A percentile compares a stretch with the other conserved stretches of the same genome.
Evolutionary conservation across 1,140 invertebrate species (phyloP).

Genomic region (Drosophila malerkotliana): DNA sequence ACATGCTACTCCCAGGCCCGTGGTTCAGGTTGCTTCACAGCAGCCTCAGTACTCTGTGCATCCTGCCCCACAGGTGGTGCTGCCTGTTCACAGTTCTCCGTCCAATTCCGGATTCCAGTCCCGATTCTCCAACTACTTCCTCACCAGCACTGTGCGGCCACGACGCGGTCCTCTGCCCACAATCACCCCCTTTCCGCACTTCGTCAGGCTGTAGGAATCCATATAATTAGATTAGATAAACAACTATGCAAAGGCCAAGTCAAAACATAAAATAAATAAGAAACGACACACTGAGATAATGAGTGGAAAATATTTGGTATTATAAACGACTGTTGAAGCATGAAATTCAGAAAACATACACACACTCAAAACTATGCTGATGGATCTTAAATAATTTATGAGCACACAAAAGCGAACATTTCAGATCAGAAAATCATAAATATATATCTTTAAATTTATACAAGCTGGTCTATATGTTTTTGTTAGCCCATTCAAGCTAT

Average conservation of each 20-base stretch:
- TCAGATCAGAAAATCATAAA: conserved; percentile 9
- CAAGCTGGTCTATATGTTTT: conserved; percentile 13
- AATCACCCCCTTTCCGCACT: conserved; percentile 67
- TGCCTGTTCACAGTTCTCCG: conserved; percentile 2
- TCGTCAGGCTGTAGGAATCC: conserved; percentile 52
- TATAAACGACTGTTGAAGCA: conserved; percentile 38
- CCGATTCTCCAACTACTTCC: conserved; percentile 61
- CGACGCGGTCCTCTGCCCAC: conserved; percentile 68
- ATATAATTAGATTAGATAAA: conserved; percentile 62
- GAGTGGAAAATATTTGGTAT: conserved; percentile 45
- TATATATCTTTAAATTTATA: conserved; percentile 1
- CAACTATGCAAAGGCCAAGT: conserved; percentile 27
- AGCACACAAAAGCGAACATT: conserved; percentile 28
- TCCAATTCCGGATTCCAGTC: conserved; percentile 14
- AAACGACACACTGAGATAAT: conserved; percentile 36
- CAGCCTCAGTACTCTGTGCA: conserved; percentile 28
- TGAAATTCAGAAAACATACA: conserved; percentile 10
- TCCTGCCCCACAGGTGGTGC: conserved; percentile 5
- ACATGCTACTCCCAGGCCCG: not conserved
- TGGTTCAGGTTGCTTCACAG: not conserved
- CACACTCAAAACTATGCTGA: conserved; percentile 15
- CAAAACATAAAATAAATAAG: conserved; percentile 52
- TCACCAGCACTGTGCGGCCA: conserved; percentile 61
- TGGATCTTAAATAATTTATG: conserved; percentile 36
- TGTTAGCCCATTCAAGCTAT: not conserved